These are phyloP conservation scores for Tragelaphus scriptus DNA, from an alignment of 2,113 vertebrate genomes.

Conservation along the genomic window DNA sequence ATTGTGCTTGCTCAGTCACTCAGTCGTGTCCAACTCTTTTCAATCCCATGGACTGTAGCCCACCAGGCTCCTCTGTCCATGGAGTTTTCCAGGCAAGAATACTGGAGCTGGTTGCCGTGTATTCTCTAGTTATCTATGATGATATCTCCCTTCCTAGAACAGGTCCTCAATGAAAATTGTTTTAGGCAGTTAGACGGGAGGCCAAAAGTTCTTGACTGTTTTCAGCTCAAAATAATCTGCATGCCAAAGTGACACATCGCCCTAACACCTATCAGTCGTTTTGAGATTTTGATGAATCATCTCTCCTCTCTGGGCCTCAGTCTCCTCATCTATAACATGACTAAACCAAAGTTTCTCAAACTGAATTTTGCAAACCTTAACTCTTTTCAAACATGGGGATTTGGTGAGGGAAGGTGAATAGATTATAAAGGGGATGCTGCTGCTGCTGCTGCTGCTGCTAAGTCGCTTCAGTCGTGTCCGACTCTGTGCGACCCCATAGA, in stretches of 20 bases:
- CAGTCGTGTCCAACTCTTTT: not conserved
- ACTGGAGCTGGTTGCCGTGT: not conserved
- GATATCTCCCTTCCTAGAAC: not conserved
- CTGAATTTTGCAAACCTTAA: not conserved
- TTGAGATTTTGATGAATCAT: not conserved
- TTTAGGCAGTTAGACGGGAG: not conserved
- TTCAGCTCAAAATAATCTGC: not conserved
- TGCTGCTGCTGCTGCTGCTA: no score
- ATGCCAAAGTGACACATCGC: not conserved
- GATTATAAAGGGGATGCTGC: not conserved
- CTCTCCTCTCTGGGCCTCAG: not conserved
- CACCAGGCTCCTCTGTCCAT: not conserved
- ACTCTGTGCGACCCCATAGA: no score
- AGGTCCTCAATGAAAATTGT: not conserved
- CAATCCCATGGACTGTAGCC: not conserved
- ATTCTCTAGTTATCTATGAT: not conserved
- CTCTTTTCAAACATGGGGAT: not conserved
- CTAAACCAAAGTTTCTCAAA: not conserved
- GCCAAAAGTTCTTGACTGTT: not conserved
- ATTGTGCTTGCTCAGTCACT: not conserved
- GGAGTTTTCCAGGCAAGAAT: not conserved
- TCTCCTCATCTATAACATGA: conserved; percentile 2
- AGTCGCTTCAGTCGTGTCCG: no score
- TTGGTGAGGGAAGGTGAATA: not conserved
- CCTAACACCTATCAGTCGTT: not conserved